Evolutionary conservation across 1,140 invertebrate genomes (phyloP).

Genomic region (Telenomus remus): DNA sequence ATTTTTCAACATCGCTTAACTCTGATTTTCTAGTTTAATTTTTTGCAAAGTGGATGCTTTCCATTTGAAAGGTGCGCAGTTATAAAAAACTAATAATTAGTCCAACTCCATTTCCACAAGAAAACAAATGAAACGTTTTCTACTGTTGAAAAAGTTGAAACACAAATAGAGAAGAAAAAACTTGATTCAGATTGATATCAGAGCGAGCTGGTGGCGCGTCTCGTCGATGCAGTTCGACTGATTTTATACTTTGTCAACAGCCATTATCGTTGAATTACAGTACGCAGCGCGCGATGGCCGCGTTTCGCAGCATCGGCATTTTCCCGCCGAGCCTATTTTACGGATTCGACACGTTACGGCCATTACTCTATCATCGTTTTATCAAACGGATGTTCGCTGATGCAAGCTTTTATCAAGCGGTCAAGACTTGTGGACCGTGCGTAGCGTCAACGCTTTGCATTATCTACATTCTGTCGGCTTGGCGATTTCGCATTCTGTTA

Average conservation of each 20-base stretch:
- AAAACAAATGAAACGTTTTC: no score
- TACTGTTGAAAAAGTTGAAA: no score
- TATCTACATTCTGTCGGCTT: constrained; percentile 23
- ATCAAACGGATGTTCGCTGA: constrained; percentile 52
- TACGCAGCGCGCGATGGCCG: constrained; percentile 19
- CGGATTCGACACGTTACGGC: constrained; percentile 34
- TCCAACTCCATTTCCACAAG: no score
- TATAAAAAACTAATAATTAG: no score
- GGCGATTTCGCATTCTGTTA: constrained; percentile 16
- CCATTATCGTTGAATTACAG: constrained; percentile 46
- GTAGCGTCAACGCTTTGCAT: constrained; percentile 38
- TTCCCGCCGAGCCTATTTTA: constrained; percentile 38
- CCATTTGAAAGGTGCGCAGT: no score
- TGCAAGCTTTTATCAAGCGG: constrained; percentile 47
- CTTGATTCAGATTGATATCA: no score
- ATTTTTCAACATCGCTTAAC: no score
- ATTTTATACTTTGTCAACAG: constrained; percentile 44
- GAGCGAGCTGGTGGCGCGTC: no score
- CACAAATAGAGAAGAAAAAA: no score
- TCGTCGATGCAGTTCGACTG: constrained; percentile 30
- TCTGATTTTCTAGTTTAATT: no score
- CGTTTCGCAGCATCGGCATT: constrained; percentile 46
- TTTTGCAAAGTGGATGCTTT: no score
- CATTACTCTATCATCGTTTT: constrained; percentile 50
- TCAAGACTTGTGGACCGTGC: constrained; percentile 36